These are phyloP conservation scores for Nyctibius grandis DNA, from an alignment of 2,797 vertebrate genomes.

Conservation along the genomic window DNA sequence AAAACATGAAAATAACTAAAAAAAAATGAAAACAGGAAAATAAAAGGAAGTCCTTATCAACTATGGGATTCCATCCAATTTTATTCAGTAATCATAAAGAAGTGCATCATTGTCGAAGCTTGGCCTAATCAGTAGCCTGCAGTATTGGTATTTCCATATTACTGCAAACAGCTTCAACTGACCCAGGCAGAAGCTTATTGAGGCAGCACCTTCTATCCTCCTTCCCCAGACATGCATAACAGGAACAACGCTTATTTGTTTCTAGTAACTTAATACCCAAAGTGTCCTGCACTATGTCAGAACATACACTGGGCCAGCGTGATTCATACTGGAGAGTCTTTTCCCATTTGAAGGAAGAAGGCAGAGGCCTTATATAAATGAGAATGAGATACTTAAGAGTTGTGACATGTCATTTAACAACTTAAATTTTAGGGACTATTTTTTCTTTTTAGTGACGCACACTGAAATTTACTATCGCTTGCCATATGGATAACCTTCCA, in stretches of 20 bases:
- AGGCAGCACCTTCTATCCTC: neutral
- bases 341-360: neutral
- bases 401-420: neutral
- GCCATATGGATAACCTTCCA: neutral
- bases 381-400: neutral
- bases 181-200: neutral
- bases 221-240: neutral
- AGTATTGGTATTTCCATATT: neutral
- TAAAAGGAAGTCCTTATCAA: neutral
- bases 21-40: neutral
- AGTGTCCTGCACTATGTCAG: neutral
- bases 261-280: neutral
- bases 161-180: neutral
- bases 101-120: neutral
- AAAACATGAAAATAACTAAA: neutral
- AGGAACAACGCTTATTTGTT: neutral
- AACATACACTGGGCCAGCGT: accelerated
- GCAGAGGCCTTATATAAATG: neutral
- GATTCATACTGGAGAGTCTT: neutral
- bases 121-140: neutral
- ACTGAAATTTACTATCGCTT: neutral
- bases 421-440: neutral
- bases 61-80: neutral
- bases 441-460: neutral
- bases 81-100: neutral